phyloP scores from a whole-genome alignment of 1,140 invertebrate species.

The Metaphire vulgaris region DNA sequence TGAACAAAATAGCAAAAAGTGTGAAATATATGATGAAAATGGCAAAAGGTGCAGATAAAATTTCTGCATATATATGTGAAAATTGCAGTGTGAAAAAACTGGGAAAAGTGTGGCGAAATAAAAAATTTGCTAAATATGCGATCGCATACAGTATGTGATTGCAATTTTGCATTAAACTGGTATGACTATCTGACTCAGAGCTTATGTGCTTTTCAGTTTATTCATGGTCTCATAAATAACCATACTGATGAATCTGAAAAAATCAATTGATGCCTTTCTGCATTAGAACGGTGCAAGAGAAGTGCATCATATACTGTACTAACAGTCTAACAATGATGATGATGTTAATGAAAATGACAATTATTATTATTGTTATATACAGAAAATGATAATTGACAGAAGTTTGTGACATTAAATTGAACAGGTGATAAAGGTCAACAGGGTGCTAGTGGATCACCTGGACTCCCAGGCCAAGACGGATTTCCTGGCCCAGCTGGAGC shows the following conservation, averaged over 20 bases:
- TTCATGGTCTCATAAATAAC: too few species aligned
- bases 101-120: too few species aligned
- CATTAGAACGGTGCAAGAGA: not conserved
- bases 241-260: not conserved
- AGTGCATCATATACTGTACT: not conserved
- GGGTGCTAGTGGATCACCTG: slow-evolving; percentile 19
- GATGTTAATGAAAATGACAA: not conserved
- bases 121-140: too few species aligned
- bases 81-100: too few species aligned
- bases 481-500: slow-evolving; percentile 3
- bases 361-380: not conserved
- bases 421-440: slow-evolving; percentile 10
- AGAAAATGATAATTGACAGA: not conserved
- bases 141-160: too few species aligned
- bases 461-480: slow-evolving; percentile 18
- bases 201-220: too few species aligned
- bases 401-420: slow-evolving; percentile 6
- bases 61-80: too few species aligned
- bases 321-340: not conserved
- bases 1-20: too few species aligned
- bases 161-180: too few species aligned
- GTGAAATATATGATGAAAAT: too few species aligned
- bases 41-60: too few species aligned
- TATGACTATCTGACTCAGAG: too few species aligned
- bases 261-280: not conserved